Base-by-base conservation (phyloP, 2,797 vertebrate genomes). In the Neosalanx taihuensis region DNA sequence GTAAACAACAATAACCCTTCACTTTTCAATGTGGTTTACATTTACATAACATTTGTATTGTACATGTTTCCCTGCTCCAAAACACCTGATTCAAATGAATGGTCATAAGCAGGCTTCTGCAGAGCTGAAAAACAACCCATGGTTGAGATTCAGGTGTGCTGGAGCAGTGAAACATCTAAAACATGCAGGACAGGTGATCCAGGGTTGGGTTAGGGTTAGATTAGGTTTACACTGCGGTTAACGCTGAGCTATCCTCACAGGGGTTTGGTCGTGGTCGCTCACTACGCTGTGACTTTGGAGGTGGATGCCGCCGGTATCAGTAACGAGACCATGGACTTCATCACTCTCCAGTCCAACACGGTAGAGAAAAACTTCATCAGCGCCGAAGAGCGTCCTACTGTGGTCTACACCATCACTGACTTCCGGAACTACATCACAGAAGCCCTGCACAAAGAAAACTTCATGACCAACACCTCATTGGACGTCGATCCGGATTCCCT, bases 391-490 rank as follows among this genome's bases (percentile, higher is more conserved):
- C 93, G 94, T 17, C 96, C 96, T 77, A 95, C 94, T 0, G 91
- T 90, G 30, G 91, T 95, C 82, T 96, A 98, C 89, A 95, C 95
- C 81, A 93, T 96, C 88, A 93, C 94, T 0, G 94, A 97, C 86
- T 95, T 97, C 86, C 90, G 90, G 69, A 95, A 95, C 86, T 96
- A 94, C 83, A 94, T 98, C 83, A 93, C 91, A 0, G 94, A 96
- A 83, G 94, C 92, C 0, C 91, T 99, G 72, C 93, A 93, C 81
- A 95, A 93, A 74, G 94, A 95, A 57, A 85, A 89, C 84, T 86
- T 95, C 72, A 77, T 93, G 78, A 91, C 81, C 78, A 96, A 96
- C 70, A 75, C 83, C 64, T 94, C 93, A 67, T 81, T 96, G 84
- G 89, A 90, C 66, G 79, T 88, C 59, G 92, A 92, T 71, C 84